phyloP scores from a whole-genome alignment of 2,888 invertebrate genomes.

The Tuta absoluta region DNA sequence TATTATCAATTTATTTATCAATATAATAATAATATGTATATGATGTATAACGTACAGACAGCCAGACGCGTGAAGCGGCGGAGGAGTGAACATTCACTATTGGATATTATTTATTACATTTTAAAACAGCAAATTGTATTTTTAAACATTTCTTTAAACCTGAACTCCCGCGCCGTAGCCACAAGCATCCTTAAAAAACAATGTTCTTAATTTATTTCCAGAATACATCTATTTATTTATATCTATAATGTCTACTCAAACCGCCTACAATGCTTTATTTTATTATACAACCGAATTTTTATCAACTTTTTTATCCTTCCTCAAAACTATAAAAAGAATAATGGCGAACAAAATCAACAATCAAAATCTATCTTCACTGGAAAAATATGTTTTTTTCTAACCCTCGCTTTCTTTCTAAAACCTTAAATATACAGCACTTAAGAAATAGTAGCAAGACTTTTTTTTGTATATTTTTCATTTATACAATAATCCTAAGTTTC shows the following conservation, averaged over 20 bases:
- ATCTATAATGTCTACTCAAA: conserved; percentile 43
- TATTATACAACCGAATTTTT: conserved; percentile 60
- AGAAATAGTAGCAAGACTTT: conserved; percentile 53
- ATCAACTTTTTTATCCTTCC: conserved; percentile 37
- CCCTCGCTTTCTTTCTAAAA: conserved; percentile 23
- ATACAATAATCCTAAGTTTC: conserved; percentile 62
- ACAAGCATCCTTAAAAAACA: conserved; percentile 61
- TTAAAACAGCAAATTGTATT: conserved; percentile 6
- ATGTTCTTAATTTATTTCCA: conserved; percentile 50
- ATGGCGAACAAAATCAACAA: conserved; percentile 31
- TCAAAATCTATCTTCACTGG: conserved; percentile 28
- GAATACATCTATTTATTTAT: conserved; percentile 43
- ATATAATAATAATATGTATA: conserved; percentile 80
- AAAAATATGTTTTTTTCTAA: conserved; percentile 28
- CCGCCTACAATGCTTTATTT: conserved; percentile 58
- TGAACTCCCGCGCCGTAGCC: conserved; percentile 11
- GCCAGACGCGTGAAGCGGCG: conserved; percentile 59
- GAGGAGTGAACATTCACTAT: conserved; percentile 12
- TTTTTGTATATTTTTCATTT: conserved; percentile 72
- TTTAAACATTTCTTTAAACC: not conserved
- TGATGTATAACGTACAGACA: conserved; percentile 80
- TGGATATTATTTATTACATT: conserved; percentile 11
- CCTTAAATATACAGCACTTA: conserved; percentile 30
- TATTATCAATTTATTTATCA: conserved; percentile 81
- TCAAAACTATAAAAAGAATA: conserved; percentile 37